phyloP scores from a whole-genome alignment of 1,140 invertebrate genomes.

The Sitodiplosis mosellana region DNA sequence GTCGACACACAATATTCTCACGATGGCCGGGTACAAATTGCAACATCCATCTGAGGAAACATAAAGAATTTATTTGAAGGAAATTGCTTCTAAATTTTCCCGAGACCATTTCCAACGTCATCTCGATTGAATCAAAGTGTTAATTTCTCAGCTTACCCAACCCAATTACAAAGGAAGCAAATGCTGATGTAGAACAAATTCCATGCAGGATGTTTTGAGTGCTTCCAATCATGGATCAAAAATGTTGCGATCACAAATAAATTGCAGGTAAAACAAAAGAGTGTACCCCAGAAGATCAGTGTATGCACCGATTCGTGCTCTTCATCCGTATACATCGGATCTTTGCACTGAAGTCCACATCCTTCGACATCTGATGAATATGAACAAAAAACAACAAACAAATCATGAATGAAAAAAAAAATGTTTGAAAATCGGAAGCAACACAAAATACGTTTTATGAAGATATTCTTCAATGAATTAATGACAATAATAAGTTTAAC shows the following conservation, averaged over 20 bases:
- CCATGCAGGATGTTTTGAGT: conserved; percentile 75
- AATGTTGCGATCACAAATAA: conserved; percentile 75
- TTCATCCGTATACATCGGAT: conserved; percentile 63
- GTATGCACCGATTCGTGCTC: conserved; percentile 68
- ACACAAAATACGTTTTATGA: too few relatives aligned
- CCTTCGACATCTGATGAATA: conserved; percentile 48
- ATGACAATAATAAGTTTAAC: too few relatives aligned
- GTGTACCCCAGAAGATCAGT: conserved; percentile 55
- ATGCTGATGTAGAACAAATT: conserved; percentile 86
- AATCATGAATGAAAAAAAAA: too few relatives aligned
- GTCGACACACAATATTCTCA: conserved; percentile 75
- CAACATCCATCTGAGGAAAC: conserved; percentile 43
- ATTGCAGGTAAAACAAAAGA: conserved; percentile 55
- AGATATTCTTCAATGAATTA: too few relatives aligned
- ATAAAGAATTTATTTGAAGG: too few relatives aligned
- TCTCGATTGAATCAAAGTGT: too few relatives aligned
- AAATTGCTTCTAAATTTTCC: too few relatives aligned
- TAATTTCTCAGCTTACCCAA: conserved; percentile 57
- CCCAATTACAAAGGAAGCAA: conserved; percentile 65
- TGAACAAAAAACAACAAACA: too few relatives aligned
- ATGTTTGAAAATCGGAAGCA: too few relatives aligned
- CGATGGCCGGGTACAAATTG: conserved; percentile 69
- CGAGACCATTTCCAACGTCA: too few relatives aligned
- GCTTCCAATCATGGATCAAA: conserved; percentile 78
- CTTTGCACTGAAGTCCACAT: conserved; percentile 74